Evolutionary conservation across 1,140 invertebrate species (phyloP), one percentile per base, ranked within the genome.

Genomic region (Cydia pomonella): DNA sequence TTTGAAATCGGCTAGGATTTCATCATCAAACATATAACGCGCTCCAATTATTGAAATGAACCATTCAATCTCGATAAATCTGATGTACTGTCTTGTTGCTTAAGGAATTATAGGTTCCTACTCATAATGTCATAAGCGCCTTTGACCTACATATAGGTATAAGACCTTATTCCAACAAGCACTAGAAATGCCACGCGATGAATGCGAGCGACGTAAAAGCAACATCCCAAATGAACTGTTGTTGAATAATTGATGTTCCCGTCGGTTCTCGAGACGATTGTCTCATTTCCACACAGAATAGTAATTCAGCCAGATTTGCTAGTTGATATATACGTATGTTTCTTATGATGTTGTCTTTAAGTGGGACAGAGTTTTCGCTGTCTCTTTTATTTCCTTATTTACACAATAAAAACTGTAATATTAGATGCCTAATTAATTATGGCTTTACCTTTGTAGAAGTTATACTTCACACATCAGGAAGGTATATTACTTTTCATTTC

Each of bases 211-310:
- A 75, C 75, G 72, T 74, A 75, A 76, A 82, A 77, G 75, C 75
- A 75, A 75, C 77, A 75, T 77, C 75, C 77, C 66, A 77, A 80
- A 81, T 79, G 79, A 82, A 81, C 77, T 72, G 78, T 73, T 73
- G 72, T 78, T 78, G 81, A 82, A 82, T 79, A 81, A 79, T 82
- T 82, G 79, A 82, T 82, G 76, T 78, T 72, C 73, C 71, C 73
- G 76, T 72, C 64, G 66, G 75, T 77, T 79, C 74, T 77, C 76
- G 75, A 78, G 77, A 73, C 47, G 75, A 80, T 74, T 74, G 72
- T 77, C 78, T 80, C 73, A 69, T 69, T 69, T 69, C 33, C 64
- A 33, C 64, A 69, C 18, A 69, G 64, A 69, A 33, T 69, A 69
- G 29, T 69, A 33, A 69, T 69, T 69, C n/a, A 12, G 25, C 4